Conservation (phyloP, 2,113 vertebrate genomes). For the Macquaria australasica region DNA sequence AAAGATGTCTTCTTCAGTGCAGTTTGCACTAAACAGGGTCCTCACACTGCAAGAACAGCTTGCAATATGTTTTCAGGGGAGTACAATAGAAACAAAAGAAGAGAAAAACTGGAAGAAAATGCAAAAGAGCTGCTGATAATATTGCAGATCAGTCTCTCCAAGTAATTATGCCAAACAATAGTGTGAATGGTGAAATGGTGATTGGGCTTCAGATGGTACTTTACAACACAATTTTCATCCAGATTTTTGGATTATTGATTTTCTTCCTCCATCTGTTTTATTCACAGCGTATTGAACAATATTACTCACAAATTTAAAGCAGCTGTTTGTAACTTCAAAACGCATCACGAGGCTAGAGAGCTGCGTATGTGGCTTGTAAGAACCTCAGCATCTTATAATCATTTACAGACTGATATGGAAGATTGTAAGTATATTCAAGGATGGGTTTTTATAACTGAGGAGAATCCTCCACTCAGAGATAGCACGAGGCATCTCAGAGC, state of each 20-base stretch:
- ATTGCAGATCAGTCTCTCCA: background rate
- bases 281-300: background rate
- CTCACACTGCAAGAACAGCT: background rate
- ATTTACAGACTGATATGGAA: background rate
- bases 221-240: background rate
- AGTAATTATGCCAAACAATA: background rate
- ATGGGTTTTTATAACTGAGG: constrained; percentile 8
- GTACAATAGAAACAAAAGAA: background rate
- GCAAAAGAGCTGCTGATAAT: background rate
- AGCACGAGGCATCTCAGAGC: constrained; percentile 14
- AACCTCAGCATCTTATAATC: background rate
- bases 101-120: background rate
- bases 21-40: background rate
- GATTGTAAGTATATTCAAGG: background rate
- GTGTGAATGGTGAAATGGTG: background rate
- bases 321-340: background rate
- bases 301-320: background rate
- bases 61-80: background rate
- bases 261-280: background rate
- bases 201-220: background rate
- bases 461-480: constrained; percentile 27
- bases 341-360: background rate
- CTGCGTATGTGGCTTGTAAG: background rate
- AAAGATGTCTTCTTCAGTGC: too few species aligned
- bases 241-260: constrained; percentile 4